These are phyloP conservation scores for Cryptophagus acutangulus DNA, from an alignment of 2,888 invertebrate species.

Conservation along the genomic window DNA sequence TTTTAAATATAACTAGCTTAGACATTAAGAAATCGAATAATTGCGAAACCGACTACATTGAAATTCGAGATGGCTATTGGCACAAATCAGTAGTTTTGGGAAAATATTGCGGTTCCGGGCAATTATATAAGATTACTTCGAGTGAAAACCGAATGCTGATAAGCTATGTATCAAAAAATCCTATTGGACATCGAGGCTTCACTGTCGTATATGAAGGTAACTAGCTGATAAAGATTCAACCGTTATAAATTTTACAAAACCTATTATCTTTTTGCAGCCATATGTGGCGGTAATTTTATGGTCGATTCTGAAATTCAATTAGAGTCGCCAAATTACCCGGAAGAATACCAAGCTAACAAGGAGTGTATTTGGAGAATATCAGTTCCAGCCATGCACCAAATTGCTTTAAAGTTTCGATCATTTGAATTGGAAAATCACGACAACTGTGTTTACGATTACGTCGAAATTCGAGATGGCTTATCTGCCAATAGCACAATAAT, in stretches of 20 bases:
- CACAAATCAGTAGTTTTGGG: constrained; percentile 84
- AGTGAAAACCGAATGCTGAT: constrained; percentile 88
- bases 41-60: constrained; percentile 87
- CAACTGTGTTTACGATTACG: constrained; percentile 95
- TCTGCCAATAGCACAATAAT: constrained; percentile 74
- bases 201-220: constrained; percentile 86
- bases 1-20: constrained; percentile 84
- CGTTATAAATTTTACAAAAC: neutral
- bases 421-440: constrained; percentile 99
- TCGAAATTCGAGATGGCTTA: constrained; percentile 89
- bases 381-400: constrained; percentile 81
- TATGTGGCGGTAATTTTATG: constrained; percentile 86
- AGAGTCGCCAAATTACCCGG: constrained; percentile 96
- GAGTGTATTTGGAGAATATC: constrained; percentile 95
- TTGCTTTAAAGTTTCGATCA: constrained; percentile 89
- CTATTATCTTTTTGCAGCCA: constrained; percentile 72
- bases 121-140: constrained; percentile 69
- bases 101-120: constrained; percentile 82
- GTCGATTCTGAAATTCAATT: constrained; percentile 71
- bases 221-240: too few species aligned
- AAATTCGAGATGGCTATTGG: constrained; percentile 95
- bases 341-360: constrained; percentile 93
- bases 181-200: constrained; percentile 77
- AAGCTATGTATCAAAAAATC: constrained; percentile 73
- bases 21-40: constrained; percentile 85